Evolutionary conservation across 2,888 invertebrate genomes (phyloP), one percentile per base, ranked within the genome.

Genomic region (Leucophenga maculata): DNA sequence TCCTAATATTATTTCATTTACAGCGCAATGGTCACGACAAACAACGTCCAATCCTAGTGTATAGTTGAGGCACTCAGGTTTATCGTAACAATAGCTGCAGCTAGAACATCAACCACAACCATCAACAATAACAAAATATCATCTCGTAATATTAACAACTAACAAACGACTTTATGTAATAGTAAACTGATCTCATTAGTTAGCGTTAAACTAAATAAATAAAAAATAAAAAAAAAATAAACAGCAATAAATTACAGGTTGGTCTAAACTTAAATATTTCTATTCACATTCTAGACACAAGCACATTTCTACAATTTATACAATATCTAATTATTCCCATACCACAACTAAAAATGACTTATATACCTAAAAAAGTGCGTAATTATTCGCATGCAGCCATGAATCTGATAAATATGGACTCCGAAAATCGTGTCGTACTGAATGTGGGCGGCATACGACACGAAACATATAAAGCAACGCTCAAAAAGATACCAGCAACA

Each of bases 401-500:
- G 96, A 96, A 96, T 91, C 92, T 95, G 88, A 93, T 95, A 87
- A 96, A 96, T 89, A 95, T 96, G 95, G 97, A 97, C 91, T 95
- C 97, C 90, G 98, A 98, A 90, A 98, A 98, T 93, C 95, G 99
- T 89, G 98, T 99, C 86, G 97, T 99, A 78, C 93, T 99, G 86
- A 99, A 99, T 90, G 98, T 99, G 81, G 98, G 99, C 59, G 99
- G 99, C 65, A 98, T 99, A 85, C 93, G 99, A 70, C 98, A 99
- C 90, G 99, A 97, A 90, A 97, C 97, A 71, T 97, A 97, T 90
- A 97, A 96, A 90, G 96, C 96, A 75, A 98, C 98, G 75, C 90
- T 98, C 85, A 97, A 97, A 91, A 98, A 98, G 91, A 98, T 98
- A 87, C 98, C 98, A 48, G 98, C 98, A 85, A 98, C 98, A 67